Base-by-base conservation (phyloP, 2,113 vertebrate species). In the Aleadryas rufinucha region DNA sequence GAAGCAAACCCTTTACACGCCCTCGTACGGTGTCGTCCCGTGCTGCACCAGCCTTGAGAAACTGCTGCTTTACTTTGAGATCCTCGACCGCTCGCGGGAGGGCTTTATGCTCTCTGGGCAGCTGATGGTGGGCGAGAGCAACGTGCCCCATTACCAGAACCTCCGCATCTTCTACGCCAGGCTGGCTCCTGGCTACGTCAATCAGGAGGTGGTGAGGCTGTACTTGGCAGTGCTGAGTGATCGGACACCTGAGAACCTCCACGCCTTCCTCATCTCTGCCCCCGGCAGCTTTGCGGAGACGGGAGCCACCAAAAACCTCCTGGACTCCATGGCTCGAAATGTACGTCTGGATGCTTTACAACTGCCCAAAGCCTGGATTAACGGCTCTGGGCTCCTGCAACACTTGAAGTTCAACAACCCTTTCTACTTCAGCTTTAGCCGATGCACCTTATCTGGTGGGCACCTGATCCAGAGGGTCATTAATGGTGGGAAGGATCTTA, bases 121-220 rank as follows among this genome's bases (percentile, higher is more conserved):
- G 98, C 98, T 99, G 31, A 99, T 99, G 98, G 99, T 99, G 64
- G 99, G 99, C 8, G 99, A 99, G 98, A 99, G 99, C 98, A 99
- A 99, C 2, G 99, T 99, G 64, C 99, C 99, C 2, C 99, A 99
- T 96, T 99, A 99, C 95, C 98, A 99, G 96, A 98, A 98, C 95
- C 98, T 99, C 77, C 98, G 98, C 1, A 97, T 99, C 95, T 99
- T 99, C 97, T 99, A 99, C 0, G 99, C 99, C 22, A 98, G 99
- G 93, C 97, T 99, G 96, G 99, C 99, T 7, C 99, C 99, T 6
- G 99, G 99, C 94, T 98, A 99, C 4, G 98, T 99, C 71, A 99
- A 99, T 93, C 99, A 99, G 97, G 99, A 99, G 53, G 98, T 99
- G 94, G 98, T 99, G 77, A 98, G 99, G 44, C 98, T 99, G 21